Evolutionary conservation across 1,140 invertebrate species (phyloP), one percentile per base, ranked within the genome.

Genomic region (Bombus turneri): DNA sequence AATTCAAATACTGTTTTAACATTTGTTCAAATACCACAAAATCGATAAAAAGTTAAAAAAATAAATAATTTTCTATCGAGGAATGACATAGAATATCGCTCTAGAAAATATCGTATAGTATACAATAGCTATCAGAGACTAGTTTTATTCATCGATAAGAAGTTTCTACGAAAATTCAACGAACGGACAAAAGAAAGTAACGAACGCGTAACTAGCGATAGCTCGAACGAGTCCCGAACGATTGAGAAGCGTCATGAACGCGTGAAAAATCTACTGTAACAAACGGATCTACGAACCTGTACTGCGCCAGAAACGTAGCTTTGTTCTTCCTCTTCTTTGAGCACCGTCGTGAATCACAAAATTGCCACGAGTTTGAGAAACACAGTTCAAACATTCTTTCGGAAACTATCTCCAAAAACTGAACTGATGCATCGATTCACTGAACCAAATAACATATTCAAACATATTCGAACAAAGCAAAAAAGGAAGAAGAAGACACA

Each of bases 81-180:
- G 5, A 53, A 8, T 53, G 18, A 53, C 8, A 0, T 8, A 22
- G 47, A 8, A 6, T 22, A 22, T 47, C 15, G 47, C 5, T 18
- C 0, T 18, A 18, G 5, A 6, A 6, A 59, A 1, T 3, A 3
- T 28, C 12, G 25, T 12, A n/a, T 2, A 3, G 59, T 62, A 62
- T 0, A 13, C 3, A 0, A 59, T 28, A 59, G 3, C 0, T 13
- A 2, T n/a, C 10, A 0, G 0, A 0, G 47, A 8, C 18, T 62
- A 62, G n/a, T 62, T 62, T 62, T 2, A 28, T 62, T n/a, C 3
- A 0, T 28, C 59, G 59, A 62, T 62, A 53, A 22, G 18, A 22
- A 22, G 0, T 8, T 22, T 22, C 18, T 6, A 22, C 18, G 18
- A 53, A 2, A 8, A 22, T 53, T 22, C 47, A 22, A 53, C 47